These are phyloP conservation scores for Drosophila orena DNA, from an alignment of 1,140 invertebrate genomes.

Conservation along the genomic window DNA sequence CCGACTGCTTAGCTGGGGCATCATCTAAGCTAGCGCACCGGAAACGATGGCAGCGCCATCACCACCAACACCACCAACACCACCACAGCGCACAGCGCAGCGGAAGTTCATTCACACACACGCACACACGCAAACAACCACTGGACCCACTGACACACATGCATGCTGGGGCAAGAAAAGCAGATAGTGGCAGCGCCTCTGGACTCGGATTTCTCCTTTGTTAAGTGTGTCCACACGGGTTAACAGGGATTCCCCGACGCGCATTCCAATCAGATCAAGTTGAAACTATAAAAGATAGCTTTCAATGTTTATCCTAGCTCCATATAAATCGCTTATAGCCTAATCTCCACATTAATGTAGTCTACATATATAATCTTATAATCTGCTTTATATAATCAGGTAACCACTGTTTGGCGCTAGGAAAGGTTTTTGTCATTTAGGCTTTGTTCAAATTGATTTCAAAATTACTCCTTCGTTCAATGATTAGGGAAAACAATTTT, in stretches of 20 bases:
- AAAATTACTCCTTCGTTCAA: too few species aligned
- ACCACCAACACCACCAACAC: slow-evolving; percentile 33
- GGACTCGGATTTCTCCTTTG: slow-evolving; percentile 34
- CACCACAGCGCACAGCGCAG: slow-evolving; percentile 13
- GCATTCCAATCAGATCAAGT: neutral
- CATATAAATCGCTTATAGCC: too few species aligned
- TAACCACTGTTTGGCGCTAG: too few species aligned
- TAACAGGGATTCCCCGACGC: slow-evolving; percentile 16
- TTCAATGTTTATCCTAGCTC: neutral
- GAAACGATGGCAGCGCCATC: slow-evolving; percentile 48
- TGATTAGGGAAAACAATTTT: too few species aligned
- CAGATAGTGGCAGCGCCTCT: slow-evolving; percentile 31
- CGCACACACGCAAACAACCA: neutral
- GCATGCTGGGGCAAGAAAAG: slow-evolving; percentile 1
- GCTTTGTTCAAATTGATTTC: too few species aligned
- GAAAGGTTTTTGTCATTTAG: too few species aligned
- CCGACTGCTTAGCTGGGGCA: slow-evolving; percentile 44
- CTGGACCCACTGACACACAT: neutral
- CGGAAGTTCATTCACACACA: slow-evolving; percentile 36
- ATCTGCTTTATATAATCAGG: too few species aligned
- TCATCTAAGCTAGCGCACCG: slow-evolving; percentile 49
- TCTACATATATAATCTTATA: too few species aligned
- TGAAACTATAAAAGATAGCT: neutral
- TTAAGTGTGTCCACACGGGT: slow-evolving; percentile 30
- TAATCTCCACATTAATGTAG: too few species aligned